These are phyloP conservation scores for Metaphire vulgaris DNA, from an alignment of 1,140 invertebrate species.

Conservation along the genomic window DNA sequence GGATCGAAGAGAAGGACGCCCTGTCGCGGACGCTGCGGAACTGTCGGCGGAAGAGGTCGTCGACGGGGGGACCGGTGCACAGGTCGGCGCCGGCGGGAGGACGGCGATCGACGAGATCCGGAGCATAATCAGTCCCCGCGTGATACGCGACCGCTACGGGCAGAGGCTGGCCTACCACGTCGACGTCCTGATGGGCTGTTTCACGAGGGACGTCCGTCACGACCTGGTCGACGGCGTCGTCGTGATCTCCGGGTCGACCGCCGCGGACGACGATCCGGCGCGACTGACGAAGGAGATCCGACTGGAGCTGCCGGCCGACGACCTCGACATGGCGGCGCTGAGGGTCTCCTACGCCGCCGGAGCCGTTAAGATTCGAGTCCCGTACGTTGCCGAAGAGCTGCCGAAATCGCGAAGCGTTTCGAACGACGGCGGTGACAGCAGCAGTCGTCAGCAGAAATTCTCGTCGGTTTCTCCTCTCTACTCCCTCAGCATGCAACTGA, in stretches of 20 bases:
- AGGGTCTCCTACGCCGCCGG: not conserved
- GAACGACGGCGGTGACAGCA: not conserved
- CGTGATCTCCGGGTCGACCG: not conserved
- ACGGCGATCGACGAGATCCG: constrained; percentile 17
- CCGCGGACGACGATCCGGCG: not conserved
- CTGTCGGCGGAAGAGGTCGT: not conserved
- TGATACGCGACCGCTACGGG: constrained; percentile 10
- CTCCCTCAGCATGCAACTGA: not conserved
- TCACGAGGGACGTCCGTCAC: constrained; percentile 9
- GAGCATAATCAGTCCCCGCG: constrained; percentile 7
- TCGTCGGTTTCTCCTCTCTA: not conserved
- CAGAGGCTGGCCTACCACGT: constrained; percentile 11
- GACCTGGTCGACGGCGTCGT: constrained; percentile 6
- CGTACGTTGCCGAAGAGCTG: constrained; percentile 6
- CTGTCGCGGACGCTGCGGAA: constrained; percentile 2
- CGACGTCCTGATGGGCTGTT: constrained; percentile 13
- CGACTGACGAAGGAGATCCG: constrained; percentile 20
- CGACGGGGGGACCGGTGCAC: not conserved
- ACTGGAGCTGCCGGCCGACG: not conserved
- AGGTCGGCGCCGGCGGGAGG: constrained; percentile 1
- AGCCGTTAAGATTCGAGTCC: constrained; percentile 14
- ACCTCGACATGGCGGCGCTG: not conserved
- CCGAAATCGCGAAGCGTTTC: not conserved
- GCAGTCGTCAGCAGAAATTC: not conserved
- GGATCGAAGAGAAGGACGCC: constrained; percentile 3